These are phyloP conservation scores for Typhlichthys eigenmanni DNA, from an alignment of 2,797 vertebrate species.

Conservation along the genomic window DNA sequence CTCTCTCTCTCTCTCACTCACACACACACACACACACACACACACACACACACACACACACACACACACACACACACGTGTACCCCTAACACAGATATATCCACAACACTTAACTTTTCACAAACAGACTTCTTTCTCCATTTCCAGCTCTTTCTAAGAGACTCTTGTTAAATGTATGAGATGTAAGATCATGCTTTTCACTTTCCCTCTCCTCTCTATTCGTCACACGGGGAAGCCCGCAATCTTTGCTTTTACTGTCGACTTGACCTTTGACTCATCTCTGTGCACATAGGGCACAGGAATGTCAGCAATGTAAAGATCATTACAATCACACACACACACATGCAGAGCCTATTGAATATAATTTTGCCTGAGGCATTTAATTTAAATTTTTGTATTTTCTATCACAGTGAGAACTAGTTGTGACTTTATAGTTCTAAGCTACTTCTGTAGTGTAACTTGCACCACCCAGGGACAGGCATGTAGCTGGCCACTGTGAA, in stretches of 20 bases:
- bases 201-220: conserved; percentile 4
- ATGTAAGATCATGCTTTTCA: not conserved
- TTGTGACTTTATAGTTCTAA: no score
- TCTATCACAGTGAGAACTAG: no score
- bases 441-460: no score
- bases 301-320: conserved; percentile 40
- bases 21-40: no score
- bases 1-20: no score
- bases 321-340: conserved; percentile 10
- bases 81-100: no score
- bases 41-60: no score
- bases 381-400: no score
- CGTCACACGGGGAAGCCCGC: conserved; percentile 9
- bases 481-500: no score
- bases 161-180: not conserved
- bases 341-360: not conserved
- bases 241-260: conserved; percentile 25
- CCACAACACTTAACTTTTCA: not conserved
- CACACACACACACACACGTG: not conserved
- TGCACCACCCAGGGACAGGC: no score
- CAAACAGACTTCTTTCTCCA: not conserved
- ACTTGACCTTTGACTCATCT: conserved; percentile 41
- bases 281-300: conserved; percentile 41
- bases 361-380: no score
- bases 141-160: no score